Evolutionary conservation across 2,797 vertebrate species (phyloP).

Genomic region (Cirrhinus mrigala): DNA sequence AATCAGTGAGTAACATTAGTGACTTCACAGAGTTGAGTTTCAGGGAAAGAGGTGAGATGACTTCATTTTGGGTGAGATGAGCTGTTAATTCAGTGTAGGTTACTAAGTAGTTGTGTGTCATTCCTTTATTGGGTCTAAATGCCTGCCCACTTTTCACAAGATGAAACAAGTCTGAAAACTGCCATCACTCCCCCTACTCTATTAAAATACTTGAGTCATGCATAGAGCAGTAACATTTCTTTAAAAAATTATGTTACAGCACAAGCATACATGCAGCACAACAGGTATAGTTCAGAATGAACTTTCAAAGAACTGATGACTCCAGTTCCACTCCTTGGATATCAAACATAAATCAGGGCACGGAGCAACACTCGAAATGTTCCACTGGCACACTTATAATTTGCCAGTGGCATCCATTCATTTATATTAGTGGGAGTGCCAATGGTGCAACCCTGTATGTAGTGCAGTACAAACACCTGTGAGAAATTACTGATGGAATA

Average conservation of each 20-base stretch:
- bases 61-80: neutral
- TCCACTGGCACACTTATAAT: slow-evolving; percentile 56
- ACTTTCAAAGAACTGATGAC: slow-evolving; percentile 58
- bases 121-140: slow-evolving; percentile 51
- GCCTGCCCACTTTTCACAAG: slow-evolving; percentile 56
- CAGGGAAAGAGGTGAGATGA: neutral
- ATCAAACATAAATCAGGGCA: slow-evolving; percentile 70
- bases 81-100: slow-evolving; percentile 20
- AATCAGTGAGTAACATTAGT: neutral
- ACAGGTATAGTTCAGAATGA: slow-evolving; percentile 54
- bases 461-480: slow-evolving; percentile 2
- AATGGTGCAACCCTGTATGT: slow-evolving; percentile 1
- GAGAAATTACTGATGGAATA: neutral
- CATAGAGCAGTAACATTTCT: slow-evolving; percentile 50
- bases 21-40: neutral
- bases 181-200: slow-evolving; percentile 64
- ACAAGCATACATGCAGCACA: slow-evolving; percentile 54
- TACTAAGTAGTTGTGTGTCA: slow-evolving; percentile 45
- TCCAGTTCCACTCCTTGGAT: slow-evolving; percentile 59
- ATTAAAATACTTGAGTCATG: slow-evolving; percentile 61
- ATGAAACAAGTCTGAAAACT: slow-evolving; percentile 67
- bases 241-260: slow-evolving; percentile 57
- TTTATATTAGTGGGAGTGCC: slow-evolving; percentile 35
- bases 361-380: slow-evolving; percentile 62
- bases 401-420: slow-evolving; percentile 58